A percentile compares a stretch with the other conserved stretches of the same genome.
These are phyloP conservation scores for Osmoderma eremita DNA, from an alignment of 2,888 invertebrate genomes.

Conservation along the genomic window DNA sequence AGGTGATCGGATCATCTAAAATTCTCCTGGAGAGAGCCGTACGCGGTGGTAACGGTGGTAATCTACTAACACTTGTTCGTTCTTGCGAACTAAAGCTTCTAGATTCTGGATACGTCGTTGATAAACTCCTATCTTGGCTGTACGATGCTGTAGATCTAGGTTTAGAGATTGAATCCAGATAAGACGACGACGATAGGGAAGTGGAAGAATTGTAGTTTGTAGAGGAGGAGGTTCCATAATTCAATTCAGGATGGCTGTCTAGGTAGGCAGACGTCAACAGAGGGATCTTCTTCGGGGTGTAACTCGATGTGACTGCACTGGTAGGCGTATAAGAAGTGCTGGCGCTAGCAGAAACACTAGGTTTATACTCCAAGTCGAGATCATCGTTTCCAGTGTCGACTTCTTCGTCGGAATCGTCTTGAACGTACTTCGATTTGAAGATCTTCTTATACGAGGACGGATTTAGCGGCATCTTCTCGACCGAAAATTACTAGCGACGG, in stretches of 20 bases:
- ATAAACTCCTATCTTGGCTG: constrained; percentile 24
- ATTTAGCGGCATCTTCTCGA: constrained; percentile 43
- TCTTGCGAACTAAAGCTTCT: too few relatives aligned
- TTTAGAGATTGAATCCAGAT: constrained; percentile 18
- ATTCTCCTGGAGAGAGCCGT: constrained; percentile 49
- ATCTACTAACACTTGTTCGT: not conserved
- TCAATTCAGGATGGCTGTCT: constrained; percentile 31
- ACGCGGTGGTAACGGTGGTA: constrained; percentile 44
- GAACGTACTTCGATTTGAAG: constrained; percentile 42
- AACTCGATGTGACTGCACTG: not conserved
- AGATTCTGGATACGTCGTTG: not conserved
- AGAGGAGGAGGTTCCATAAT: constrained; percentile 12
- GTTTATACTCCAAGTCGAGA: constrained; percentile 18
- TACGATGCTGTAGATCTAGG: constrained; percentile 35
- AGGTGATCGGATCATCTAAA: constrained; percentile 53
- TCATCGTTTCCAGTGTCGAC: constrained; percentile 7
- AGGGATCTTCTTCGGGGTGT: constrained; percentile 19
- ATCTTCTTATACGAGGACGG: constrained; percentile 45
- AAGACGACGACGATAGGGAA: constrained; percentile 16
- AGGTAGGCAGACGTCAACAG: constrained; percentile 21
- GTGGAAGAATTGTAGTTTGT: constrained; percentile 39
- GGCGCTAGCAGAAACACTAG: not conserved
- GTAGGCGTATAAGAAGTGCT: constrained; percentile 9
- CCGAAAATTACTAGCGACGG: too few relatives aligned
- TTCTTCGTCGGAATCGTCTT: constrained; percentile 41